phyloP scores from a whole-genome alignment of 2,888 invertebrate species.

The Dendrolimus pini region DNA sequence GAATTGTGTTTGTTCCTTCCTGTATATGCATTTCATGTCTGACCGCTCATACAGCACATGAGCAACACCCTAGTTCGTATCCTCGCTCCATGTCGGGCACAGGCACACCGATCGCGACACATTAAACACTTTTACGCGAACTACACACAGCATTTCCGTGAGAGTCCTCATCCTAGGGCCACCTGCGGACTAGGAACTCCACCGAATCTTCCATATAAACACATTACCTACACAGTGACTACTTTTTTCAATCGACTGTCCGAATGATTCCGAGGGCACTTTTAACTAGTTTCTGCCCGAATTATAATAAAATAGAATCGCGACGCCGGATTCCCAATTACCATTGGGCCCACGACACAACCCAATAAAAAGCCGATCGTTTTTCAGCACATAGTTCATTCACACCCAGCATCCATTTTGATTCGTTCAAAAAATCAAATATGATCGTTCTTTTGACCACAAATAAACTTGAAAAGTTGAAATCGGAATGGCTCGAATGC shows the following conservation, averaged over 20 bases:
- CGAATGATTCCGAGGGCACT: constrained; percentile 41
- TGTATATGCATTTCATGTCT: constrained; percentile 82
- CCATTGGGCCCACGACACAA: constrained; percentile 71
- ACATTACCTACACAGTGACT: constrained; percentile 72
- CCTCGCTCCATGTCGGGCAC: constrained; percentile 64
- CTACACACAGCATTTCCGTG: constrained; percentile 58
- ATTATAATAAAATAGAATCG: constrained; percentile 54
- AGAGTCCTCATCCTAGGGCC: constrained; percentile 74
- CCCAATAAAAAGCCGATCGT: constrained; percentile 74
- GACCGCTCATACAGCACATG: constrained; percentile 69
- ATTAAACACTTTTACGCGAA: constrained; percentile 49
- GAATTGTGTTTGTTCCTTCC: constrained; percentile 79
- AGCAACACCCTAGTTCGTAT: constrained; percentile 65
- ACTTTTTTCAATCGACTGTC: constrained; percentile 49
- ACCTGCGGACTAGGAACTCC: constrained; percentile 64
- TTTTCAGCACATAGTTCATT: constrained; percentile 75
- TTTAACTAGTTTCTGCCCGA: constrained; percentile 45
- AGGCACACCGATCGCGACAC: constrained; percentile 45
- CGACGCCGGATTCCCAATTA: constrained; percentile 64
- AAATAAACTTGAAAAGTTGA: constrained; percentile 35
- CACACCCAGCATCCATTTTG: constrained; percentile 78
- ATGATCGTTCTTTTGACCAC: constrained; percentile 65
- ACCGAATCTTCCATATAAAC: constrained; percentile 63
- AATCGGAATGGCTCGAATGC: constrained; percentile 35
- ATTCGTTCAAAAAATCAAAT: constrained; percentile 73